These are phyloP conservation scores for Contarinia nasturtii DNA, from an alignment of 1,140 invertebrate genomes.

Conservation along the genomic window DNA sequence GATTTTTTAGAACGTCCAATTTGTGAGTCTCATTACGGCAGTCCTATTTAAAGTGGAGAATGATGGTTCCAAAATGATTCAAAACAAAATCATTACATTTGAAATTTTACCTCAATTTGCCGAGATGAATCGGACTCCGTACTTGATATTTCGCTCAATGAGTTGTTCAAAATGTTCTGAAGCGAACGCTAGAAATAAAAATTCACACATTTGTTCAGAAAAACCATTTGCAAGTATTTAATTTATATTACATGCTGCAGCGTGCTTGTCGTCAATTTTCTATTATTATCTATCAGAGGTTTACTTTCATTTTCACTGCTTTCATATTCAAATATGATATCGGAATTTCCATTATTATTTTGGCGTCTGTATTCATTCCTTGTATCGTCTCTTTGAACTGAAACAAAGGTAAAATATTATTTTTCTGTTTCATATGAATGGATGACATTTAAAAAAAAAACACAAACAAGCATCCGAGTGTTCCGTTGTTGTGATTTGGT, in stretches of 20 bases:
- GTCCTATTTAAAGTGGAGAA: too few species aligned
- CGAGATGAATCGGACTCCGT: slow-evolving; percentile 15
- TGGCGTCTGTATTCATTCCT: slow-evolving; percentile 9
- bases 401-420: too few species aligned
- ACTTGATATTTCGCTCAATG: slow-evolving; percentile 18
- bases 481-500: too few species aligned
- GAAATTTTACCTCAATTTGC: neutral
- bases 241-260: too few species aligned
- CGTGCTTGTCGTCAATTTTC: too few species aligned
- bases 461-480: too few species aligned
- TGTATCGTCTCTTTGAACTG: neutral
- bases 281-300: slow-evolving; percentile 43
- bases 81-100: neutral
- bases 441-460: too few species aligned
- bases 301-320: neutral
- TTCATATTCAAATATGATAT: neutral
- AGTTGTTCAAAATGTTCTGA: slow-evolving; percentile 25
- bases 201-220: too few species aligned
- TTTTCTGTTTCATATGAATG: too few species aligned
- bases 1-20: slow-evolving; percentile 43
- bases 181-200: slow-evolving; percentile 28
- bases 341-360: neutral
- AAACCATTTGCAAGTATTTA: too few species aligned
- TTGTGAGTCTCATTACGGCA: too few species aligned
- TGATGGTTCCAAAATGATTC: too few species aligned